phyloP scores from a whole-genome alignment of 2,888 invertebrate species.

The Drosophila formosana region DNA sequence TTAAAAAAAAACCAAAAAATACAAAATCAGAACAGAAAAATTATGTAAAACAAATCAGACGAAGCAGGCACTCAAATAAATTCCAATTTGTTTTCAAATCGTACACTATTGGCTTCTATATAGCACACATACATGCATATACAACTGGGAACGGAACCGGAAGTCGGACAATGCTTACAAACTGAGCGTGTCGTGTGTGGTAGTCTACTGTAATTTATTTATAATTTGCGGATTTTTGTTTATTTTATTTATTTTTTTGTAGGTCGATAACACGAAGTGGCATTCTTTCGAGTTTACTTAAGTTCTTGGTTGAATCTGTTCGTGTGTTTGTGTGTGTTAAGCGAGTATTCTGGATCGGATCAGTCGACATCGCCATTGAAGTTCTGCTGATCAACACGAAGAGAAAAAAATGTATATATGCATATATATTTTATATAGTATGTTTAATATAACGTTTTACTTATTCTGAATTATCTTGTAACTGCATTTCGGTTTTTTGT shows the following conservation, averaged over 20 bases:
- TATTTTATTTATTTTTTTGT: conserved; percentile 18
- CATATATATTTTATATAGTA: conserved; percentile 46
- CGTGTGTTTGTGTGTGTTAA: conserved; percentile 6
- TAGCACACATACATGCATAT: conserved; percentile 31
- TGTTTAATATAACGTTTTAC: conserved; percentile 49
- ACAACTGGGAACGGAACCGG: conserved; percentile 6
- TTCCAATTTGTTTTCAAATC: conserved; percentile 22
- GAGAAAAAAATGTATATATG: conserved; percentile 53
- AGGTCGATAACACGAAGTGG: conserved; percentile 28
- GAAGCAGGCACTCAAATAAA: conserved; percentile 15
- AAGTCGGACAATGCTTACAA: conserved; percentile 39
- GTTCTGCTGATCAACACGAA: conserved; percentile 53
- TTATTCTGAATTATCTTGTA: conserved; percentile 42
- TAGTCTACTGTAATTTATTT: conserved; percentile 43
- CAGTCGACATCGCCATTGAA: conserved; percentile 23
- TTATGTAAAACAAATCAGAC: conserved; percentile 2
- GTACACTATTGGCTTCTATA: conserved; percentile 28
- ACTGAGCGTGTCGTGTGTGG: conserved; percentile 19
- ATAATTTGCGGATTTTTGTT: conserved; percentile 9
- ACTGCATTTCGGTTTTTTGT: conserved; percentile 20
- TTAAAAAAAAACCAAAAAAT: conserved; percentile 1
- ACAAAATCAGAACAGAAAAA: conserved; percentile 2
- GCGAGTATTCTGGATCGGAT: conserved; percentile 17
- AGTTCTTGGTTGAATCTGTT: neutral
- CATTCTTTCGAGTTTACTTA: conserved; percentile 28